Percentiles rank a stretch among this genome's conserved stretches.
Evolutionary conservation across 2,113 vertebrate genomes (phyloP).

Genomic region (Microcebus ravelobensis): DNA sequence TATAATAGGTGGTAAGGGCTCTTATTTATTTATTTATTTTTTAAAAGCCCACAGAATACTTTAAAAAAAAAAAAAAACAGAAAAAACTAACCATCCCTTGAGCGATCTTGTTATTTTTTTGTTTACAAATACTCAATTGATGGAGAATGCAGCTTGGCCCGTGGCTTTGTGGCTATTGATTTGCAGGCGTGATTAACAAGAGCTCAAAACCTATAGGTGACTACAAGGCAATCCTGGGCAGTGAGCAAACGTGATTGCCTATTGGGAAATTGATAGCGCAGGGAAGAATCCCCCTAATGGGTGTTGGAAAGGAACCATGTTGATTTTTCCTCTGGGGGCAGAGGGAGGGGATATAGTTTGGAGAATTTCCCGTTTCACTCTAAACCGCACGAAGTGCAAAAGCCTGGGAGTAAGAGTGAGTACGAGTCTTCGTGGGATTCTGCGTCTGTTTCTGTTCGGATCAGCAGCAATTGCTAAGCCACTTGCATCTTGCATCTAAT

Average conservation of each 20-base stretch:
- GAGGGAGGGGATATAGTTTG: background rate
- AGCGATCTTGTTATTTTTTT: conserved; percentile 62
- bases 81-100: conserved; percentile 55
- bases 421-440: background rate
- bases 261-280: background rate
- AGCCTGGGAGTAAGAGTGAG: background rate
- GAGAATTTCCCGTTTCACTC: background rate
- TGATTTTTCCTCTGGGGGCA: conserved; percentile 7
- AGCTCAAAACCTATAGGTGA: conserved; percentile 32
- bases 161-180: conserved; percentile 76
- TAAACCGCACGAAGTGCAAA: conserved; percentile 10
- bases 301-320: background rate
- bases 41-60: conserved; percentile 71
- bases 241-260: background rate
- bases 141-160: conserved; percentile 44
- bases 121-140: conserved; percentile 74
- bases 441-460: background rate
- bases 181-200: conserved; percentile 63
- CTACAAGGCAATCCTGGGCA: background rate
- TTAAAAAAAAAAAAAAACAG: too few relatives aligned
- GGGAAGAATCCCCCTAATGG: background rate
- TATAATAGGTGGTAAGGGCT: conserved; percentile 74
- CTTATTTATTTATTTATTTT: background rate
- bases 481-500: background rate
- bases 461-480: background rate